A percentile compares a stretch with the other conserved stretches of the same genome.
Conservation (phyloP, 2,113 vertebrate genomes). For the Sardina pilchardus region DNA sequence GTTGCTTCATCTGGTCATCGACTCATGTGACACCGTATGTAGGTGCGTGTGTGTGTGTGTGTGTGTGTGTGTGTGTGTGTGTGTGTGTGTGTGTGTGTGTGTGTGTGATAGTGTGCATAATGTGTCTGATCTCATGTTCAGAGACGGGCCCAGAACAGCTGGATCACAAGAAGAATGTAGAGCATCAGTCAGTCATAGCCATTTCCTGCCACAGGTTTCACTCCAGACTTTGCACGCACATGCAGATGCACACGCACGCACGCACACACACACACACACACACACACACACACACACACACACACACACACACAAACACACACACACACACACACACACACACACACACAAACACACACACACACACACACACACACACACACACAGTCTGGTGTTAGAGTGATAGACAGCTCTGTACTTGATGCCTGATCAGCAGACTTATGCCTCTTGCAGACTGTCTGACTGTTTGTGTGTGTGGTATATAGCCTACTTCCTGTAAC, state of each 20-base stretch:
- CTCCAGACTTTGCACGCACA: background rate
- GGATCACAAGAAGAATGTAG: background rate
- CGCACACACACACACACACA: background rate
- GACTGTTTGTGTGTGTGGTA: no score
- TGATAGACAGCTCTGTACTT: background rate
- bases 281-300: background rate
- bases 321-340: constrained; percentile 3
- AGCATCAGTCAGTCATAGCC: background rate
- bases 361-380: background rate
- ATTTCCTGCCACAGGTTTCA: background rate
- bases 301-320: background rate
- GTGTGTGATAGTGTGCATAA: background rate
- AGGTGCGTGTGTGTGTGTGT: background rate
- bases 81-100: background rate
- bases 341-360: background rate
- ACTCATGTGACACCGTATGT: background rate
- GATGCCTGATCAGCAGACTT: background rate
- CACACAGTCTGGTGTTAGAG: background rate
- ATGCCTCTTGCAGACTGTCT: background rate
- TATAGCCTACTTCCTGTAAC: background rate
- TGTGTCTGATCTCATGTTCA: background rate
- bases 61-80: background rate
- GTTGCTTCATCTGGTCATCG: no score
- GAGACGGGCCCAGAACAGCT: background rate
- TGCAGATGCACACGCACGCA: background rate